Evolutionary conservation across 1,140 invertebrate species (phyloP).

Genomic region (Trichogramma pretiosum): DNA sequence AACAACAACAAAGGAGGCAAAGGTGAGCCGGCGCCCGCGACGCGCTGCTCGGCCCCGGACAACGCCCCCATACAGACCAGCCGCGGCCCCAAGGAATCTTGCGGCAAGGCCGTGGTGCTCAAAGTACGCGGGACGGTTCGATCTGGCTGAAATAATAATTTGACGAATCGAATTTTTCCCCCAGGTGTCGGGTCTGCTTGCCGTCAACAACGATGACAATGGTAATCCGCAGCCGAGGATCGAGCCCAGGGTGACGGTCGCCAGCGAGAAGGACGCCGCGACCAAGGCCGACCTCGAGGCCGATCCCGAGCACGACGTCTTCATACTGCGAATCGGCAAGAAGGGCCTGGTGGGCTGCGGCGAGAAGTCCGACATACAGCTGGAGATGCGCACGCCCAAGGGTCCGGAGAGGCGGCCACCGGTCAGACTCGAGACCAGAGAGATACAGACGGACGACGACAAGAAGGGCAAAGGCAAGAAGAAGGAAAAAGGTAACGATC

Average conservation of each 20-base stretch:
- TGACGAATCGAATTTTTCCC: background rate
- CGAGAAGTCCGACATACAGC: constrained; percentile 40
- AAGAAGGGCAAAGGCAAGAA: constrained; percentile 16
- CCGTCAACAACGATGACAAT: constrained; percentile 11
- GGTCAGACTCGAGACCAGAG: constrained; percentile 35
- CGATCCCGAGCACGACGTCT: constrained; percentile 32
- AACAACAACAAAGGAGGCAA: background rate
- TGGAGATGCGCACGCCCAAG: constrained; percentile 41
- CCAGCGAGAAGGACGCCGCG: constrained; percentile 18
- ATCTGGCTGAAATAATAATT: constrained; percentile 31
- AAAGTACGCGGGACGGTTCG: no score
- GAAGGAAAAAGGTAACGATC: constrained; percentile 13
- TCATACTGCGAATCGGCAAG: constrained; percentile 41
- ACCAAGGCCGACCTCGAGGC: background rate
- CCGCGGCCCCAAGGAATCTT: constrained; percentile 23
- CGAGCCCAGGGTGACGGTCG: constrained; percentile 29
- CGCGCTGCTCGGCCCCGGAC: background rate
- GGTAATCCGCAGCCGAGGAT: constrained; percentile 19
- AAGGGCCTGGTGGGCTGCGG: constrained; percentile 36
- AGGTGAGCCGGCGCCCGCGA: background rate
- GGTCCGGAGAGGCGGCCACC: constrained; percentile 32
- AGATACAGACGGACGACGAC: constrained; percentile 35
- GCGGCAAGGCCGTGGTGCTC: constrained; percentile 36
- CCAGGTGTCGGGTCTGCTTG: constrained; percentile 13
- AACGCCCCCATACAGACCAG: constrained; percentile 25